Base-by-base conservation (phyloP, 2,888 invertebrate species). In the Morpho achilles region DNA sequence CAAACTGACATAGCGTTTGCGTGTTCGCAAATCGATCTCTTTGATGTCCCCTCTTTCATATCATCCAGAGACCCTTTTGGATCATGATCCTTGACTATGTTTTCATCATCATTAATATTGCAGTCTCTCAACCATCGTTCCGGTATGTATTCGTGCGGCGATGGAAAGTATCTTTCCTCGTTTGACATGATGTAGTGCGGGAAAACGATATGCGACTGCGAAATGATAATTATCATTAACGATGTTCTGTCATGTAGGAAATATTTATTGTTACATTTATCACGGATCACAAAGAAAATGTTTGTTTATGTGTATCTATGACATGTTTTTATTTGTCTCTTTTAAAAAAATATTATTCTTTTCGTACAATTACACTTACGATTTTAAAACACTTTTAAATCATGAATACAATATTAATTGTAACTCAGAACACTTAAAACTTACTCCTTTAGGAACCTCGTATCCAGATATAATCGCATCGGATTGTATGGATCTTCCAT, bases 371-470 rank as follows among this genome's bases (percentile, higher is more conserved):
- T 16, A 16, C 16, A 16, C 16, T 16, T 1, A 16, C 1, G 16
- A 16, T 16, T 16, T n/a, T 16, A 1, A 16, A 1, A 1, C 16
- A 16, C 16, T 16, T 16, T 16, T 16, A 16, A 16, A 16, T 16
- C 16, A 16, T 16, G 1, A 16, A 16, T 16, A 16, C 16, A 16
- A 16, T 16, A 16, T 32, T 32, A 32, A 32, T 54, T 32, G 6
- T 1, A 7, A n/a, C 47, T 10, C 7, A 4, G 3, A 39, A 4
- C n/a, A 39, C 7, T 10, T 4, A 0, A 32, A 45, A 51, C 10
- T 91, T 91, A 96, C 96, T 81, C 96, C 96, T 87, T 95, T 95
- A 9, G 96, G 96, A 63, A 97, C 93, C 75, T 93, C 89, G 74
- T 95, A 96, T 62, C 96, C 96, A 60, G 93, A 93, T 71, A 96